phyloP scores from a whole-genome alignment of 1,140 invertebrate genomes.

The Drosophila mauritiana region DNA sequence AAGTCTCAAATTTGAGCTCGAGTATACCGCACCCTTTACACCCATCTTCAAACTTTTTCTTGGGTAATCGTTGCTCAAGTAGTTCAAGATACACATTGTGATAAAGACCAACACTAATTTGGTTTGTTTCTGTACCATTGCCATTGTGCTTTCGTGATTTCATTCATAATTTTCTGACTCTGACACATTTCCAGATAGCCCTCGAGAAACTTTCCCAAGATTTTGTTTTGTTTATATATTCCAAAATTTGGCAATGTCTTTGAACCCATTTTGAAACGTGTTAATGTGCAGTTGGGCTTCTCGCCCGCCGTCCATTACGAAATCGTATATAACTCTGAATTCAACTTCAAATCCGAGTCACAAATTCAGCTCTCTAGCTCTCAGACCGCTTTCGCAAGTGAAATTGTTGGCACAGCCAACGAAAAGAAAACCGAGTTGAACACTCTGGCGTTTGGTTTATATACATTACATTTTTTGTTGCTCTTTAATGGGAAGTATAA shows the following conservation, averaged over 20 bases:
- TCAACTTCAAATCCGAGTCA: conserved; percentile 47
- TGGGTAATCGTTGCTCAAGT: conserved; percentile 21
- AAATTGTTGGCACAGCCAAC: conserved; percentile 56
- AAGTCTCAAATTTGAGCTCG: conserved; percentile 5
- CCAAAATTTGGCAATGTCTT: conserved; percentile 62
- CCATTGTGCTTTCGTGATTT: conserved; percentile 44
- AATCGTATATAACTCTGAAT: conserved; percentile 34
- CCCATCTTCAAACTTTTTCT: conserved; percentile 20
- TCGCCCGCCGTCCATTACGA: conserved; percentile 55
- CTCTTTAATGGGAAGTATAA: conserved; percentile 23
- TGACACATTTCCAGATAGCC: conserved; percentile 69
- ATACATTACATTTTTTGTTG: conserved; percentile 7
- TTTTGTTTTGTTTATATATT: conserved; percentile 41
- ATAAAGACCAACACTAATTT: conserved; percentile 29
- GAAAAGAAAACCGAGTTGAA: conserved; percentile 39
- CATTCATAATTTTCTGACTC: conserved; percentile 60
- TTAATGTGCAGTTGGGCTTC: conserved; percentile 65
- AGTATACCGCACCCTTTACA: conserved; percentile 11
- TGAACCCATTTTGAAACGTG: conserved; percentile 70
- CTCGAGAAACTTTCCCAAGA: conserved; percentile 61
- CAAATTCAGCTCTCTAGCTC: conserved; percentile 37
- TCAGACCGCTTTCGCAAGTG: conserved; percentile 60
- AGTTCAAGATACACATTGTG: conserved; percentile 30
- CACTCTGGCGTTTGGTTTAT: conserved; percentile 9
- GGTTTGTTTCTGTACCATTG: conserved; percentile 27